phyloP scores from a whole-genome alignment of 2,113 vertebrate species.

The Tragelaphus scriptus region DNA sequence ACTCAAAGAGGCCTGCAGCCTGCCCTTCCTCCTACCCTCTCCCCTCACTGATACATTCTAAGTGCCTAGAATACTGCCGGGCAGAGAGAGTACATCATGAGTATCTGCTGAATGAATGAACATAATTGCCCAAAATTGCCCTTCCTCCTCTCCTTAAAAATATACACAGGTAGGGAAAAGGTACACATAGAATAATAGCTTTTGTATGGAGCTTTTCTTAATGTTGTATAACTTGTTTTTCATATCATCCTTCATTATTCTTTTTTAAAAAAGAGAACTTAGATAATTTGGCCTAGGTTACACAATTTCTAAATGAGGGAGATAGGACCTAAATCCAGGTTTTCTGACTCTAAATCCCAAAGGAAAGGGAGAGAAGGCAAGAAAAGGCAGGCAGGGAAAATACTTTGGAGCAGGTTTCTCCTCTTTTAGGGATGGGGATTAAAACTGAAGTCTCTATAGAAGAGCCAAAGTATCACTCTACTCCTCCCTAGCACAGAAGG shows the following conservation, averaged over 20 bases:
- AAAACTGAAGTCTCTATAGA: not conserved
- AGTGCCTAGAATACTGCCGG: not conserved
- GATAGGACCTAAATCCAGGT: not conserved
- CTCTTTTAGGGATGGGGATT: not conserved
- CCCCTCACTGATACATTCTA: not conserved
- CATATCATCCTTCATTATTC: not conserved
- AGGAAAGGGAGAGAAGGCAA: not conserved
- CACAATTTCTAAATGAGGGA: not conserved
- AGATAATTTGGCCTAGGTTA: not conserved
- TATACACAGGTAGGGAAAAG: not conserved
- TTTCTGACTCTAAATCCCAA: not conserved
- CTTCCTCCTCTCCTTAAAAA: constrained; percentile 21
- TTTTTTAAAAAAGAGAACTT: not conserved
- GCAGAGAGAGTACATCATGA: not conserved
- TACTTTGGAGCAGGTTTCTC: not conserved
- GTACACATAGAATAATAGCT: not conserved
- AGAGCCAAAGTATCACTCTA: not conserved
- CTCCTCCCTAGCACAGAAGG: not conserved
- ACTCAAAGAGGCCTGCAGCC: not conserved
- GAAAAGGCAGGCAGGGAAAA: not conserved
- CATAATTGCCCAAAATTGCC: not conserved
- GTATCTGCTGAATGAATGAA: not conserved
- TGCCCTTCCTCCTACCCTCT: not conserved
- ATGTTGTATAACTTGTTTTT: not conserved
- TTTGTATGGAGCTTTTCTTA: not conserved